phyloP scores from a whole-genome alignment of 2,888 invertebrate species.

The Itoplectis maculator region DNA sequence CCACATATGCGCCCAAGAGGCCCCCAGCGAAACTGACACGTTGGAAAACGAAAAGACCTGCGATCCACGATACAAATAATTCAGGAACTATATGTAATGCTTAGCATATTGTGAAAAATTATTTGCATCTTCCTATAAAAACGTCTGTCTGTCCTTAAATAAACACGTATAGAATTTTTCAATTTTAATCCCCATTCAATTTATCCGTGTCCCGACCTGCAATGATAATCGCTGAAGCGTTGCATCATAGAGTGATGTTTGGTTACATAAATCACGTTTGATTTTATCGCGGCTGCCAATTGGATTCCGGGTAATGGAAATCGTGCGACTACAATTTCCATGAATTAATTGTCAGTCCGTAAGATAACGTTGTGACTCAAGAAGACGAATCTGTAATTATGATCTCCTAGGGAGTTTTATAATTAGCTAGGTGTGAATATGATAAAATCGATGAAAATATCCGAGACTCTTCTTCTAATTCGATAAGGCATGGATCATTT shows the following conservation, averaged over 20 bases:
- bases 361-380: not conserved
- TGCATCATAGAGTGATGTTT: slow-evolving; percentile 1
- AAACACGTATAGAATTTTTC: not conserved
- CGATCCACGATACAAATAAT: not conserved
- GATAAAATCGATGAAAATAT: not conserved
- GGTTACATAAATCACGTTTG: not conserved
- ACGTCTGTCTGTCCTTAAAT: no score
- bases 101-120: not conserved
- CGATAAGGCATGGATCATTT: not conserved
- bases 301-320: not conserved
- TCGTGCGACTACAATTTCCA: not conserved
- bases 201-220: not conserved
- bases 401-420: not conserved
- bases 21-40: not conserved
- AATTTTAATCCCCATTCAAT: not conserved
- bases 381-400: not conserved
- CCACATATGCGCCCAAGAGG: not conserved
- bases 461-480: not conserved
- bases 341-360: not conserved
- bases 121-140: not conserved
- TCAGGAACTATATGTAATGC: not conserved
- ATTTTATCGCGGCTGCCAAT: not conserved
- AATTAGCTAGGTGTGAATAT: not conserved
- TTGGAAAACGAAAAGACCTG: not conserved
- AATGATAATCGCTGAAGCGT: not conserved